Evolutionary conservation across 1,140 invertebrate species (phyloP), one percentile per base, ranked within the genome.

Genomic region (Aricia agestis): DNA sequence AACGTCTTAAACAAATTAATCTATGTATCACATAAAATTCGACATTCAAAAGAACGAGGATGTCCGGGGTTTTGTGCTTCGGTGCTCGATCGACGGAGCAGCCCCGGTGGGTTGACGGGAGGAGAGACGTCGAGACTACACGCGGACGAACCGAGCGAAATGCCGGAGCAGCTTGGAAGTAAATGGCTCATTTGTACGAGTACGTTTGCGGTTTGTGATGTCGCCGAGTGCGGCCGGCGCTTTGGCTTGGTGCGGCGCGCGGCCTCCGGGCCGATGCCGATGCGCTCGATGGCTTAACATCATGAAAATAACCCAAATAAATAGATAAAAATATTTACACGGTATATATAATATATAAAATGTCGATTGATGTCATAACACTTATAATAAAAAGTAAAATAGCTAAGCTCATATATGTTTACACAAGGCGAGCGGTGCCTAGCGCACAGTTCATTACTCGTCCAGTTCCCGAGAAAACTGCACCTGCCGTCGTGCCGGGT

Each of bases 401-500:
- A 87, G 87, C 87, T 91, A 91, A 91, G 89, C 89, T 91, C 87
- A 89, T 89, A 85, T 82, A 89, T 86, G 87, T 89, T 89, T 89
- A 86, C 79, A 88, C 82, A 82, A 84, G 86, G 86, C 85, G 79
- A 80, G 81, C 83, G 83, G 79, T 73, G 80, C 81, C 81, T 78
- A 81, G 71, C 82, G 82, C 86, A 84, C 82, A 85, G 75, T 86
- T 85, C 84, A 83, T 86, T 82, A 82, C 68, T 78, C 79, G 71
- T 78, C 75, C 80, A 73, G 78, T 79, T 82, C 71, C 73, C 72
- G 65, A 80, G 85, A 87, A 82, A 81, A 85, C 85, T 82, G 78
- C 80, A 85, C 82, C 87, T 84, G 87, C 86, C 87, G 83, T 86
- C 83, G 80, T 80, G 85, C 86, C 87, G 84, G 89, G 89, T 91